phyloP scores from a whole-genome alignment of 2,888 invertebrate genomes.

The Buathra laborator region DNA sequence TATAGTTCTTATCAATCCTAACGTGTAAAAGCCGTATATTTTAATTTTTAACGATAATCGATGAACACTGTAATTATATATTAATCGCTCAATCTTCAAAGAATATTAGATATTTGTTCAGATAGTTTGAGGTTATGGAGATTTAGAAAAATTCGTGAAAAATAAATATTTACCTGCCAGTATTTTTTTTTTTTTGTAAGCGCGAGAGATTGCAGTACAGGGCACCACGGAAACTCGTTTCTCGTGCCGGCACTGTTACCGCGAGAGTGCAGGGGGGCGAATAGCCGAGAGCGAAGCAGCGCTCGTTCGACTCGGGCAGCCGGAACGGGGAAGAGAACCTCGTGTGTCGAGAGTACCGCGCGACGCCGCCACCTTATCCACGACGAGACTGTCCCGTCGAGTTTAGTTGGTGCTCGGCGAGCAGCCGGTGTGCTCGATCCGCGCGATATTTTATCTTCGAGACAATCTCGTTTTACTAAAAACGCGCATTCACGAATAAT shows the following conservation, averaged over 20 bases:
- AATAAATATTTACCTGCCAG: background rate
- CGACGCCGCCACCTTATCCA: slow-evolving; percentile 60
- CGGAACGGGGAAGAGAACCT: slow-evolving; percentile 70
- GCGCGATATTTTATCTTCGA: slow-evolving; percentile 52
- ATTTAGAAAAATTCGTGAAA: background rate
- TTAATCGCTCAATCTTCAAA: background rate
- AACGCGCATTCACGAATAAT: background rate
- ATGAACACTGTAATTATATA: background rate
- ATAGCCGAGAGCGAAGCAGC: slow-evolving; percentile 48
- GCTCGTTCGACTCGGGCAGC: slow-evolving; percentile 63
- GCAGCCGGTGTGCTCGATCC: slow-evolving; percentile 77
- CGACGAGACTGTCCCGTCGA: slow-evolving; percentile 75
- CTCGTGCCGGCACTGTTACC: slow-evolving; percentile 51
- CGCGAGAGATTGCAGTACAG: background rate
- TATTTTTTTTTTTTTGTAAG: background rate
- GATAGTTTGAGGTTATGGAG: background rate
- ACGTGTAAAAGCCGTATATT: background rate
- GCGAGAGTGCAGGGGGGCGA: slow-evolving; percentile 49
- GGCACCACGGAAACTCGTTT: slow-evolving; percentile 5
- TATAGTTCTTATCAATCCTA: background rate
- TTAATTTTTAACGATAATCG: background rate
- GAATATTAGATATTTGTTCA: background rate
- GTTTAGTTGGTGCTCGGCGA: slow-evolving; percentile 81
- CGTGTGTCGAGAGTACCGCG: slow-evolving; percentile 61
- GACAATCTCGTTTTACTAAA: slow-evolving; percentile 11